phyloP scores from a whole-genome alignment of 2,113 vertebrate genomes.

The Python bivittatus region DNA sequence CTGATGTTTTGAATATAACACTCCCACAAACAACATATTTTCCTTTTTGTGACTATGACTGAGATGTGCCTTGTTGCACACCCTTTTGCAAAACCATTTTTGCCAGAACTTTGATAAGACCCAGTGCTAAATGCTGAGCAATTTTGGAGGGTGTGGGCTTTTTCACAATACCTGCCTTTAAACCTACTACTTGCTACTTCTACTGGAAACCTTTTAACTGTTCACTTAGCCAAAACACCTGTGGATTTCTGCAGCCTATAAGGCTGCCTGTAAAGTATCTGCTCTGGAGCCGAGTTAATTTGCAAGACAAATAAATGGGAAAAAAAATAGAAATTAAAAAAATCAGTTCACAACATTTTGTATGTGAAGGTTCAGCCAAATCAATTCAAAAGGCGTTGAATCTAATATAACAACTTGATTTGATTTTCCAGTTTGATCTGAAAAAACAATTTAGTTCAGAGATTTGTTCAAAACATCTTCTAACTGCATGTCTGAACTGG shows the following conservation, averaged over 20 bases:
- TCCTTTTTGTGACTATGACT: no score
- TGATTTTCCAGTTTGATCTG: neutral
- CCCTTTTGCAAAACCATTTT: neutral
- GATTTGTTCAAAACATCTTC: neutral
- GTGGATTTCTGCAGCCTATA: neutral
- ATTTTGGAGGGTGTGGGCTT: no score
- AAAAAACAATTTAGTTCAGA: neutral
- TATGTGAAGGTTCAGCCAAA: neutral
- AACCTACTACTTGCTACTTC: no score
- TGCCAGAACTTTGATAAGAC: neutral
- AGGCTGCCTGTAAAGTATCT: neutral
- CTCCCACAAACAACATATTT: no score
- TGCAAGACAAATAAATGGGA: neutral
- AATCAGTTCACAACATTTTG: no score
- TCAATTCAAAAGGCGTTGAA: neutral
- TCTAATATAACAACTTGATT: neutral
- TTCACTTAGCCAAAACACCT: neutral
- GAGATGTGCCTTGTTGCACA: no score
- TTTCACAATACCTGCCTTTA: no score
- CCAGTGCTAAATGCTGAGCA: neutral
- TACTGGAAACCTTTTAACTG: no score
- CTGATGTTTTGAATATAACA: no score
- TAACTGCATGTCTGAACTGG: neutral
- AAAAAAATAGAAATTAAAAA: neutral
- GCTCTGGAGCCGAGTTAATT: no score